Evolutionary conservation across 1,140 invertebrate species (phyloP).

Genomic region (Ceratoteleas bidentatus): DNA sequence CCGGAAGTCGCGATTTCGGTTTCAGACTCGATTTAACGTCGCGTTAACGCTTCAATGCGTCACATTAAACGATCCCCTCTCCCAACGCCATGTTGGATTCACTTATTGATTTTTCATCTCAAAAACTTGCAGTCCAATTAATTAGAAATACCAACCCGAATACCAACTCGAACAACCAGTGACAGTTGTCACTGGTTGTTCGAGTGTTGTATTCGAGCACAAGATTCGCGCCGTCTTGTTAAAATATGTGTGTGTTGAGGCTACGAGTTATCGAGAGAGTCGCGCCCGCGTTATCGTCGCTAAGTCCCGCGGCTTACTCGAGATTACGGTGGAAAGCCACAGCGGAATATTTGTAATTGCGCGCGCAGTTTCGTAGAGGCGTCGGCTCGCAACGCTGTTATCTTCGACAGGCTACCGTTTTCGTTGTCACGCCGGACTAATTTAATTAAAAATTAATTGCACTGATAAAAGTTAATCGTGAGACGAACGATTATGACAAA

Average conservation of each 20-base stretch:
- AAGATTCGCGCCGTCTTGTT: background rate
- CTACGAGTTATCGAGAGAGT: slow-evolving; percentile 1
- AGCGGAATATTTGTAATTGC: slow-evolving; percentile 12
- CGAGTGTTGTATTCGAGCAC: background rate
- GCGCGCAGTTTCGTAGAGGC: background rate
- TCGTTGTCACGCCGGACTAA: background rate
- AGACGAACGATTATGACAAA: no score
- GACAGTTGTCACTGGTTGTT: slow-evolving; percentile 9
- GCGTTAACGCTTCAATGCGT: slow-evolving; percentile 40
- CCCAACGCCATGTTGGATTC: no score
- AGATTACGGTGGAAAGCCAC: slow-evolving; percentile 3
- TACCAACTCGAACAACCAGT: no score
- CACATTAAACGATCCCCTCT: slow-evolving; percentile 19
- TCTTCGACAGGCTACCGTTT: slow-evolving; percentile 1
- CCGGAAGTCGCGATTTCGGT: slow-evolving; percentile 3
- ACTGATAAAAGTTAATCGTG: slow-evolving; percentile 4
- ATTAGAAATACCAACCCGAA: no score
- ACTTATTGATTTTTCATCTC: no score
- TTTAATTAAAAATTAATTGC: slow-evolving; percentile 9
- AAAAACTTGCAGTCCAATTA: no score
- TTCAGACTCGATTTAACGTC: slow-evolving; percentile 21
- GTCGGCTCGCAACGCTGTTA: background rate
- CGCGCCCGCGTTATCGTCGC: slow-evolving; percentile 11
- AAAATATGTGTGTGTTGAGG: background rate
- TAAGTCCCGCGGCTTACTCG: slow-evolving; percentile 6